Conservation (phyloP, 1,140 invertebrate species). For the Drosophila suzukii region DNA sequence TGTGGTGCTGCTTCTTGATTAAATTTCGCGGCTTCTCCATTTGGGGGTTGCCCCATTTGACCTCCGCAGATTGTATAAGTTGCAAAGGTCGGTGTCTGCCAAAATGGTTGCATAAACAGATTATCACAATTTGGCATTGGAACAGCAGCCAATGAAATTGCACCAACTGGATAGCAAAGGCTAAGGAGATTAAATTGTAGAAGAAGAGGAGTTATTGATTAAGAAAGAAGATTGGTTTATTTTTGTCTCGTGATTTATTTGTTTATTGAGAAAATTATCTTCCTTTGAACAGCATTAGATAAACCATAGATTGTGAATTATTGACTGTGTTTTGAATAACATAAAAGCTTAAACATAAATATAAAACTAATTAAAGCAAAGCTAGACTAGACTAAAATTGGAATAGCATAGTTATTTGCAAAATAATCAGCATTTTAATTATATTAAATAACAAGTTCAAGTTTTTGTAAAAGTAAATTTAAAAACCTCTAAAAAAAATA, state of each 20-base stretch:
- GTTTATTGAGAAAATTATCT: too few relatives aligned
- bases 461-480: too few relatives aligned
- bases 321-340: too few relatives aligned
- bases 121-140: conserved; percentile 37
- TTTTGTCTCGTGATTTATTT: neutral
- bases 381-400: too few relatives aligned
- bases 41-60: conserved; percentile 3
- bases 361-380: too few relatives aligned
- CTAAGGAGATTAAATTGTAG: neutral
- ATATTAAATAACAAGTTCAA: too few relatives aligned
- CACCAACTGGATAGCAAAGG: conserved; percentile 6
- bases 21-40: conserved; percentile 2
- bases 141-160: conserved; percentile 2
- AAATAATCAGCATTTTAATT: too few relatives aligned
- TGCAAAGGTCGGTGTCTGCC: conserved; percentile 21
- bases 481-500: too few relatives aligned
- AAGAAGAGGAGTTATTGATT: neutral
- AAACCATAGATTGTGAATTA: too few relatives aligned
- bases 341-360: too few relatives aligned
- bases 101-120: conserved; percentile 48
- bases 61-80: conserved; percentile 17
- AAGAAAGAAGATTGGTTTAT: neutral
- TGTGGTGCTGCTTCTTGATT: conserved; percentile 3
- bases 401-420: too few relatives aligned
- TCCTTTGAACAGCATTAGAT: too few relatives aligned